Base-by-base conservation (phyloP, 2,113 vertebrate genomes). In the Rhinopomastus cyanomelas region DNA sequence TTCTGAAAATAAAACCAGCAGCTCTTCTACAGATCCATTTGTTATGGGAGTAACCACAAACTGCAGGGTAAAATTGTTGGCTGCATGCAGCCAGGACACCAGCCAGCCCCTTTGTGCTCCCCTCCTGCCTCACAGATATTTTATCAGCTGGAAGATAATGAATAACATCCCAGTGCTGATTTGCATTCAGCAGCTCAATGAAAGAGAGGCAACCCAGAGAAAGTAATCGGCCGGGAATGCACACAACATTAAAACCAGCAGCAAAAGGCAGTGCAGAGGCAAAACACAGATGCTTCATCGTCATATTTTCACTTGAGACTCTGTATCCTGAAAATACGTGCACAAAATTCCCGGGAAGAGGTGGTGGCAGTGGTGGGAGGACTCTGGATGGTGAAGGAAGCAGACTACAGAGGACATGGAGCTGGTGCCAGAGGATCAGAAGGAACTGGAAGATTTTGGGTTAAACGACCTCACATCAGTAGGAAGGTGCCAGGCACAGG, bases 141-240 rank as follows among this genome's bases (percentile, higher is more conserved):
- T 85, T 74, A 83, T 90, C 88, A 69, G 69, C 73, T 76, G 30
- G 57, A 87, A 81, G 36, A 78, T 86, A 92, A 91, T 84, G 13
- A 90, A 29, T 75, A 78, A 81, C 81, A 90, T 64, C 73, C 46
- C 74, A 61, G 59, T 34, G 18, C 36, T 51, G 55, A 79, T 92
- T 81, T 87, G 46, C 84, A 92, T 96, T 79, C 88, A 62, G 36
- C 32, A 76, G 36, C 66, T 93, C 84, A 61, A 61, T 69, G 57
- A 72, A 85, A 81, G 69, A 90, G 81, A 75, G 20, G 22, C 51
- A 73, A 72, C 20, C 6, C 32, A 68, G 66, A 57, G 85, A 87
- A 90, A 73, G 37, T 59, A 90, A 85, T 82, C 74, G 61, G 55
- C 39, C 0, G 1, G 88, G 59, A 95, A 79, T 14, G 46, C 30